Evolutionary conservation across 2,113 vertebrate genomes (phyloP), one percentile per base, ranked within the genome.

Genomic region (Phycodurus eques): DNA sequence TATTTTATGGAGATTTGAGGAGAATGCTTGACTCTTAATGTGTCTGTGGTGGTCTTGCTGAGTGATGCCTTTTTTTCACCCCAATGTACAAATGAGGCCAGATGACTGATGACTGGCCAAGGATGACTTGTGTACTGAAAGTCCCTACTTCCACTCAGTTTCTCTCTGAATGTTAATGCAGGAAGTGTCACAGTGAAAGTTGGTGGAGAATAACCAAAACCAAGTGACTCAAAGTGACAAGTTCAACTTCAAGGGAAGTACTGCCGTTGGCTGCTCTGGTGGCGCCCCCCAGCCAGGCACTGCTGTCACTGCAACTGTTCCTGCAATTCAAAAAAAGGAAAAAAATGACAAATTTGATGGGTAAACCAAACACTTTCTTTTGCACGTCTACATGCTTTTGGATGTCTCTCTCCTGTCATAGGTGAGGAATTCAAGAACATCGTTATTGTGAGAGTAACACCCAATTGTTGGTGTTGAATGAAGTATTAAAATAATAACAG

Each of bases 211-310:
- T 17, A 22, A 51, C 31, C 20, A 14, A 44, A 51, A 31, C 22
- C 20, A 0, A 9, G n/a, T 27, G 49, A 27, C 8, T 17, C 17
- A 10, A 43, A 54, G 6, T 56, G 22, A 33, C 74, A 83, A 81
- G 75, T 82, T 82, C 67, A 80, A 46, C 77, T 60, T 35, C 71
- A 27, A 56, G 9, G 39, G 27, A 7, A 42, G 22, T n/a, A 35
- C 31, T 17, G 31, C 7, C 59, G 27, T 68, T 85, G 75, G 42
- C 73, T 85, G 81, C 46, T 87, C 85, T 81, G 78, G 78, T 89
- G 81, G 89, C 90, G 76, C 76, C 92, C 86, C 86, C 92, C 90
- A 88, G 84, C 87, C 77, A 56, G 27, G 61, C 27, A 31, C 42
- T 1, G 44, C 20, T 62, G 81, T 47, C 83, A 92, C 87, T 90